Conservation (phyloP, 2,888 invertebrate genomes). For the Atherix ibis region DNA sequence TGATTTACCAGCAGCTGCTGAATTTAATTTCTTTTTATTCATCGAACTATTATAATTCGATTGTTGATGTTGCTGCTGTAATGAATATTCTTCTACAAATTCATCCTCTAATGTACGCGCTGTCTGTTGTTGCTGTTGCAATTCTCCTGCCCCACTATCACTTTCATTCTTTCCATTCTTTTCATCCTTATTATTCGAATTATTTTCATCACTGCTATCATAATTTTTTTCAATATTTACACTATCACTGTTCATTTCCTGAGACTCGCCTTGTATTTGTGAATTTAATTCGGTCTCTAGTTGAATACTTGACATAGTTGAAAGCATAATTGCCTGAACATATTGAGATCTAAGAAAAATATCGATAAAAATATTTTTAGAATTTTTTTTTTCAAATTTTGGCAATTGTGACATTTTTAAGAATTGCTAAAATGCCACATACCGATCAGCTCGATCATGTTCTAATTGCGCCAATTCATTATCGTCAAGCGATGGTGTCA, state of each 20-base stretch:
- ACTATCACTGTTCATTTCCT: constrained; percentile 28
- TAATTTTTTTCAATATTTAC: constrained; percentile 27
- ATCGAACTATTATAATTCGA: constrained; percentile 21
- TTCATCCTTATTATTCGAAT: constrained; percentile 13
- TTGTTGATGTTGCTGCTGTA: constrained; percentile 30
- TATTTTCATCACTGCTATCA: constrained; percentile 11
- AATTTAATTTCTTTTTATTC: constrained; percentile 16
- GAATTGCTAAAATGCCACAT: no score
- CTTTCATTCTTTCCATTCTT: constrained; percentile 13
- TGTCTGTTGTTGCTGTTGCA: constrained; percentile 20
- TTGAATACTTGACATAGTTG: constrained; percentile 35
- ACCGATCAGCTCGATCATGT: constrained; percentile 41
- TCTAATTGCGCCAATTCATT: constrained; percentile 38
- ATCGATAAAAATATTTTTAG: constrained; percentile 2
- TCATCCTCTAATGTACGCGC: constrained; percentile 21
- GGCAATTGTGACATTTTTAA: no score
- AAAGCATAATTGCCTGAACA: constrained; percentile 52
- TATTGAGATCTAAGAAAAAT: constrained; percentile 37
- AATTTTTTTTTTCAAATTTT: no score
- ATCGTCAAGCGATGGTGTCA: constrained; percentile 37
- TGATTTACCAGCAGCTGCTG: constrained; percentile 12
- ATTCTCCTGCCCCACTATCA: constrained; percentile 14
- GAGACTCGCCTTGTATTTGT: constrained; percentile 19
- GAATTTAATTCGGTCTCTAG: constrained; percentile 16
- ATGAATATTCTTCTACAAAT: constrained; percentile 26